These are phyloP conservation scores for Phalacrocorax carbo DNA, from an alignment of 2,113 vertebrate species.

Conservation along the genomic window DNA sequence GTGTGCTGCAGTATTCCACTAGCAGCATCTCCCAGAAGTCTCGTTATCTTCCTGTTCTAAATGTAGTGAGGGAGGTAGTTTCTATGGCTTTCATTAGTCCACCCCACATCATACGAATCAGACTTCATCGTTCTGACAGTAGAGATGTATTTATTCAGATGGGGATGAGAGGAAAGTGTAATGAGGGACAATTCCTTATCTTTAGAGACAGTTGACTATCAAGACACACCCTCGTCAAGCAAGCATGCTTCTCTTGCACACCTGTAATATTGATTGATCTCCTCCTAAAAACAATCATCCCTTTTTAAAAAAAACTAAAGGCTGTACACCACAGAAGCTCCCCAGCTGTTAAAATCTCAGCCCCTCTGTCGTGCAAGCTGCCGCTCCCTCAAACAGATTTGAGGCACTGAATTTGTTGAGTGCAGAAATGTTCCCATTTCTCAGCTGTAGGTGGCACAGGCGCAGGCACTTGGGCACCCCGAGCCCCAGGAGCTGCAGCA, in stretches of 20 bases:
- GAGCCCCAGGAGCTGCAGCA: too few relatives aligned
- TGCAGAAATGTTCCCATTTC: background rate
- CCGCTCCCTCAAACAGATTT: background rate
- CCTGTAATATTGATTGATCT: background rate
- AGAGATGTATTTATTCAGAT: background rate
- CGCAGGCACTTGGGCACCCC: fast-evolving
- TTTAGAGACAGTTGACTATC: background rate
- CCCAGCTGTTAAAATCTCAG: background rate
- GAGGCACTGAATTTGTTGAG: background rate
- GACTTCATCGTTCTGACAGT: background rate
- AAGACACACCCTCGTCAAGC: background rate
- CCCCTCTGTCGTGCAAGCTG: background rate
- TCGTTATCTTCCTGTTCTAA: background rate
- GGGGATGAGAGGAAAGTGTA: background rate
- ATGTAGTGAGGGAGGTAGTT: background rate
- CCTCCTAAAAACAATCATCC: background rate
- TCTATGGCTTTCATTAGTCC: background rate
- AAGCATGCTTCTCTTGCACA: background rate
- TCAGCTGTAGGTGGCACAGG: background rate
- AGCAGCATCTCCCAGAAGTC: background rate
- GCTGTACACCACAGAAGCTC: background rate
- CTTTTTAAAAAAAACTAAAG: background rate
- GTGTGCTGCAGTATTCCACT: background rate
- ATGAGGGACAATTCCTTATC: background rate
- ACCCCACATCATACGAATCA: background rate